Evolutionary conservation across 2,797 vertebrate species (phyloP).

Genomic region (Chaenodraco wilsoni): DNA sequence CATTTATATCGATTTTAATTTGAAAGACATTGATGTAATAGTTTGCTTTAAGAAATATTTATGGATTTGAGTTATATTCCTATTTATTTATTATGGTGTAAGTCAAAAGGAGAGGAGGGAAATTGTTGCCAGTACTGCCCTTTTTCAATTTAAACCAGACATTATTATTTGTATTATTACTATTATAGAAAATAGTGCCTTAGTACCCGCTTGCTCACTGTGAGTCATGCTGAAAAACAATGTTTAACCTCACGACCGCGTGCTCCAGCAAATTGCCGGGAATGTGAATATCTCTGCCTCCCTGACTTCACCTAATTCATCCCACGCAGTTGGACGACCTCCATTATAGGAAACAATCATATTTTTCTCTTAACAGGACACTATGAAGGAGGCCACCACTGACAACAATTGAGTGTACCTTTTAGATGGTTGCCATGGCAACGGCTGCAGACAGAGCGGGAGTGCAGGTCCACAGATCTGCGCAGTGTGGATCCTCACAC

Average conservation of each 20-base stretch:
- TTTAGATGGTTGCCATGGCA: conserved; percentile 79
- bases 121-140: not conserved
- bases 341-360: conserved; percentile 47
- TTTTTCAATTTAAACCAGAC: conserved; percentile 22
- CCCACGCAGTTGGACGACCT: conserved; percentile 49
- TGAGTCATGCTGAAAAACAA: conserved; percentile 69
- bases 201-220: conserved; percentile 16
- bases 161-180: conserved; percentile 1
- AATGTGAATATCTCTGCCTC: conserved; percentile 42
- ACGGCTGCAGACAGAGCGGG: conserved; percentile 79
- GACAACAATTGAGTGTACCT: conserved; percentile 83
- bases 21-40: conserved; percentile 13
- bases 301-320: conserved; percentile 33
- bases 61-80: not conserved
- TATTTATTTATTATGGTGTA: not conserved
- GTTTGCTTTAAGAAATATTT: conserved; percentile 8
- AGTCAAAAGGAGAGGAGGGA: not conserved
- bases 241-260: conserved; percentile 43
- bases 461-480: conserved; percentile 66
- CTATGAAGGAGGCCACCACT: conserved; percentile 78
- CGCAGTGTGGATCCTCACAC: conserved; percentile 74
- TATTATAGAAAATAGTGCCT: conserved; percentile 9
- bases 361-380: conserved; percentile 52
- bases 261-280: conserved; percentile 32
- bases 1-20: conserved; percentile 13